Evolutionary conservation across 2,113 vertebrate species (phyloP).

Genomic region (Tachycineta bicolor): DNA sequence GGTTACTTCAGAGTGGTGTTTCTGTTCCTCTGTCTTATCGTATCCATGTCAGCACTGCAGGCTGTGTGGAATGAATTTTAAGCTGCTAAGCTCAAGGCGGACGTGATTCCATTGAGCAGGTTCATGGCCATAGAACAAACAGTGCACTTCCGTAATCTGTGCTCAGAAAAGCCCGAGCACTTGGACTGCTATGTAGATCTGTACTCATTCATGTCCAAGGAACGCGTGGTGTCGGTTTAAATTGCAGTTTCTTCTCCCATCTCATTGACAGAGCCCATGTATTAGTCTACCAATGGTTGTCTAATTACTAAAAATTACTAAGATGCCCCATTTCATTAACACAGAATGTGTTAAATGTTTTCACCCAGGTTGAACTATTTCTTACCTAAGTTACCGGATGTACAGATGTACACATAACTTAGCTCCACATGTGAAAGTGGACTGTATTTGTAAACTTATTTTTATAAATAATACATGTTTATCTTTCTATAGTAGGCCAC

Average conservation of each 20-base stretch:
- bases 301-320: background rate
- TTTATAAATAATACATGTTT: background rate
- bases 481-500: background rate
- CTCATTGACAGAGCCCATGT: background rate
- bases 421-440: background rate
- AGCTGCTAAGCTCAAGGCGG: slow-evolving; percentile 77
- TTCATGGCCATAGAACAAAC: slow-evolving; percentile 80
- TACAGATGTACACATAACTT: background rate
- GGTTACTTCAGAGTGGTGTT: slow-evolving; percentile 88
- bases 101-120: slow-evolving; percentile 81
- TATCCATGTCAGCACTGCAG: slow-evolving; percentile 94
- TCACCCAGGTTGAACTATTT: background rate
- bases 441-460: background rate
- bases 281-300: background rate
- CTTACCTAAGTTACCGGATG: background rate
- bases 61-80: slow-evolving; percentile 89
- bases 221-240: background rate
- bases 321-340: background rate
- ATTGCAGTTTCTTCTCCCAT: background rate
- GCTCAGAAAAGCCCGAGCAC: slow-evolving; percentile 57
- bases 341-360: background rate
- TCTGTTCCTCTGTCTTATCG: slow-evolving; percentile 92
- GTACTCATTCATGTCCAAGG: background rate
- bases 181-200: slow-evolving; percentile 3
- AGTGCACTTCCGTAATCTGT: slow-evolving; percentile 54